Conservation (phyloP, 2,888 invertebrate genomes). For the Spialia ferax region DNA sequence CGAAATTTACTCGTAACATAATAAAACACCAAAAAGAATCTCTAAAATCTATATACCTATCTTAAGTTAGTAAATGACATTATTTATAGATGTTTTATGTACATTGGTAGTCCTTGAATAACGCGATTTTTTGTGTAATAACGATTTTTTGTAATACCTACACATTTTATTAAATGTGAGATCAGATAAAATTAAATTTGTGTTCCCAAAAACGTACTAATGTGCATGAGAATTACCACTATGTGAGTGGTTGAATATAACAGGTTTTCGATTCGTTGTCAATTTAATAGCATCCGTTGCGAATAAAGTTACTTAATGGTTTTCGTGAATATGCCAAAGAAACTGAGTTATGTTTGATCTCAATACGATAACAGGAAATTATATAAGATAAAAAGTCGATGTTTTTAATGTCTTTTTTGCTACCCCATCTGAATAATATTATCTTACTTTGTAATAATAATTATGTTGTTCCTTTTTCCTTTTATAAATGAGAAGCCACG, state of each 20-base stretch:
- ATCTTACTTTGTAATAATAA: background rate
- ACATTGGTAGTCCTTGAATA: too few relatives aligned
- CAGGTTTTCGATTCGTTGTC: slow-evolving; percentile 31
- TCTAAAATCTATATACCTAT: too few relatives aligned
- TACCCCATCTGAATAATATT: slow-evolving; percentile 1
- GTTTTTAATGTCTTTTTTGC: slow-evolving; percentile 9
- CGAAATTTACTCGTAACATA: too few relatives aligned
- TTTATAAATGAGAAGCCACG: background rate
- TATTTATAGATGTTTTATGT: too few relatives aligned
- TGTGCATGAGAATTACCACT: slow-evolving; percentile 13
- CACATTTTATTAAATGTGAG: background rate
- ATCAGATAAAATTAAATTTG: background rate
- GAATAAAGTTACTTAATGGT: slow-evolving; percentile 21
- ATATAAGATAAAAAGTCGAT: slow-evolving; percentile 24
- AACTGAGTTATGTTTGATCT: slow-evolving; percentile 24
- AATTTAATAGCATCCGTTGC: slow-evolving; percentile 30
- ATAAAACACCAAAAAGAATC: too few relatives aligned
- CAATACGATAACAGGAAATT: slow-evolving; percentile 31
- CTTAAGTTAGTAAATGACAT: too few relatives aligned
- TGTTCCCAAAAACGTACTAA: slow-evolving; percentile 9
- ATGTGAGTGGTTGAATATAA: slow-evolving; percentile 15
- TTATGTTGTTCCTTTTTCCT: too few relatives aligned
- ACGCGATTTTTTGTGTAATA: background rate
- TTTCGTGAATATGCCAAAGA: slow-evolving; percentile 32
- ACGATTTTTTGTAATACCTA: slow-evolving; percentile 1